These are phyloP conservation scores for Smutsia gigantea DNA, from an alignment of 2,797 vertebrate species.

Conservation along the genomic window DNA sequence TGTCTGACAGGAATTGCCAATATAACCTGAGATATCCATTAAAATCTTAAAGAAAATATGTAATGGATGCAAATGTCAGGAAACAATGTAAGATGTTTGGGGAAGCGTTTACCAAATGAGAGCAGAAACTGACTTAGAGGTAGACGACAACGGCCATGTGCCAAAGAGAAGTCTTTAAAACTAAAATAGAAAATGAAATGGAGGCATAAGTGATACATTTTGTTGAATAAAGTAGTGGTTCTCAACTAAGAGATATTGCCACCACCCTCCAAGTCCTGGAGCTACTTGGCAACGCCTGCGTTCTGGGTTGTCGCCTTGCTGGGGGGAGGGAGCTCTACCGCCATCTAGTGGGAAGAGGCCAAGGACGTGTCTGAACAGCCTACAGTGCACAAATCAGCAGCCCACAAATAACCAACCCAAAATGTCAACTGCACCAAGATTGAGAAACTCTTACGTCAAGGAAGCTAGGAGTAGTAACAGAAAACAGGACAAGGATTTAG, in stretches of 20 bases:
- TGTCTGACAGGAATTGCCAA: constrained; percentile 15
- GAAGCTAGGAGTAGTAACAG: not conserved
- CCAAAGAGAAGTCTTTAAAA: constrained; percentile 56
- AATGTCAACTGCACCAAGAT: not conserved
- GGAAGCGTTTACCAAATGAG: constrained; percentile 34
- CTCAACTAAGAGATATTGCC: not conserved
- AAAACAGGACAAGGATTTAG: not conserved
- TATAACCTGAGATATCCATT: not conserved
- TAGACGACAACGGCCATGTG: not conserved
- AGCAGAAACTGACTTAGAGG: constrained; percentile 23
- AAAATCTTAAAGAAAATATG: constrained; percentile 11
- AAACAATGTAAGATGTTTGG: constrained; percentile 11
- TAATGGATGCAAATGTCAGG: constrained; percentile 16
- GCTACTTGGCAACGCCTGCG: not conserved
- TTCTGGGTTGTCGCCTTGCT: not conserved
- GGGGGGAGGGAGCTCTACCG: constrained; percentile 26
- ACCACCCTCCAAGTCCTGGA: not conserved
- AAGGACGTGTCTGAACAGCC: not conserved
- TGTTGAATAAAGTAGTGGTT: not conserved
- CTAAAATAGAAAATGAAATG: constrained; percentile 35
- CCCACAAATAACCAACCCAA: not conserved
- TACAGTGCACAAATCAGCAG: not conserved
- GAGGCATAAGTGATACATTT: not conserved
- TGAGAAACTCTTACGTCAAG: not conserved
- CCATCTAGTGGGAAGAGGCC: constrained; percentile 67